Conservation (phyloP, 2,797 vertebrate species). For the Notolepis coatsorum region DNA sequence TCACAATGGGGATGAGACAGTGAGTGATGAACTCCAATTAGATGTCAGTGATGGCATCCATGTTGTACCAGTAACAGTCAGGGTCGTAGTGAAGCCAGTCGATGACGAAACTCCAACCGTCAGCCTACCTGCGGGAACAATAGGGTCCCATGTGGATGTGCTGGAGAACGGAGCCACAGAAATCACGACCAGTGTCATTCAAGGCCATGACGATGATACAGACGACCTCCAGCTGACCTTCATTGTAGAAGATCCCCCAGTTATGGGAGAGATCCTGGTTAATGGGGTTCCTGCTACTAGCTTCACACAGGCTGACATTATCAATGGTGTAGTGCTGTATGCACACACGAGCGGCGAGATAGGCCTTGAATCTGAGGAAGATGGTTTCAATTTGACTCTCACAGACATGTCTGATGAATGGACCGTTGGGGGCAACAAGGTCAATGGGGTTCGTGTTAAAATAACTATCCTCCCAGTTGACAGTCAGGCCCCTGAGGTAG, state of each 20-base stretch:
- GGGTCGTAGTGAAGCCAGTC: conserved; percentile 84
- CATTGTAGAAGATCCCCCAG: conserved; percentile 87
- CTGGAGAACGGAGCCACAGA: conserved; percentile 92
- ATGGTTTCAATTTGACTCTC: conserved; percentile 92
- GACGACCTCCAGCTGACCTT: conserved; percentile 93
- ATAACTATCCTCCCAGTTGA: conserved; percentile 93
- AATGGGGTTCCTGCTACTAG: conserved; percentile 83
- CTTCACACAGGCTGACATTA: conserved; percentile 92
- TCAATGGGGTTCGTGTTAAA: conserved; percentile 86
- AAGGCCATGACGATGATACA: conserved; percentile 86
- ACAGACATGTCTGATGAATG: conserved; percentile 93
- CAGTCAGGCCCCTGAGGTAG: conserved; percentile 89
- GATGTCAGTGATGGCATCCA: conserved; percentile 93
- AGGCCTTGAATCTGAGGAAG: conserved; percentile 83
- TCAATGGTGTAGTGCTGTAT: conserved; percentile 90
- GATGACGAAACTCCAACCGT: conserved; percentile 86
- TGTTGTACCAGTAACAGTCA: conserved; percentile 88
- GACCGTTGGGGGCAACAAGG: conserved; percentile 84
- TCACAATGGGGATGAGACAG: conserved; percentile 86
- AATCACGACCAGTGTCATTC: conserved; percentile 89
- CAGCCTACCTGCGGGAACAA: conserved; percentile 83
- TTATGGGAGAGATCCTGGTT: conserved; percentile 87
- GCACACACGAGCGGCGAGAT: conserved; percentile 92
- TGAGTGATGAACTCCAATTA: conserved; percentile 85
- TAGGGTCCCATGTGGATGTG: conserved; percentile 91